phyloP scores from a whole-genome alignment of 2,888 invertebrate species.

The Dromius quadrimaculatus region DNA sequence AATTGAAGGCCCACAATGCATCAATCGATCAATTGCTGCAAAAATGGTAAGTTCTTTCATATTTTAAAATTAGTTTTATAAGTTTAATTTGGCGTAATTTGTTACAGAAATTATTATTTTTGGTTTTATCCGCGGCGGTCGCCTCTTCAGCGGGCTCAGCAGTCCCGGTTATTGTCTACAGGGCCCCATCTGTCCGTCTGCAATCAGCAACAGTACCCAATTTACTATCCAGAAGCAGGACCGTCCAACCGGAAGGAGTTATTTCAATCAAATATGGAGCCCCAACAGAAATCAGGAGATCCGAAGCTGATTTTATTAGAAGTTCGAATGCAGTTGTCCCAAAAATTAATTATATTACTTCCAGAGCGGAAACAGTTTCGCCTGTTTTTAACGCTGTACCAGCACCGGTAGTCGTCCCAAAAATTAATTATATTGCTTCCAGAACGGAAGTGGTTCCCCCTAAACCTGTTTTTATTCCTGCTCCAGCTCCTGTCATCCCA shows the following conservation, averaged over 20 bases:
- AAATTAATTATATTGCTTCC: too few species aligned
- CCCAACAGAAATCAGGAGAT: too few species aligned
- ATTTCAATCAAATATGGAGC: conserved; percentile 4
- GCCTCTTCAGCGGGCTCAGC: neutral
- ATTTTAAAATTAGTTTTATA: neutral
- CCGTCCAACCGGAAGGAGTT: conserved; percentile 26
- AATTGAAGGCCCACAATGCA: conserved; percentile 2
- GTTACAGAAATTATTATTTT: conserved; percentile 8
- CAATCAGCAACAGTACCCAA: conserved; percentile 3
- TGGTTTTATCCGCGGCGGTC: conserved; percentile 13
- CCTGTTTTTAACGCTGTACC: too few species aligned
- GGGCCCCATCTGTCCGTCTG: conserved; percentile 52
- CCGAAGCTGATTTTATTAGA: too few species aligned
- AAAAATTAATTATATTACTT: too few species aligned
- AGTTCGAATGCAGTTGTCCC: too few species aligned
- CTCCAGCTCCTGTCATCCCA: too few species aligned
- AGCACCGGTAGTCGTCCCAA: too few species aligned
- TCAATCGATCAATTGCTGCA: conserved; percentile 32
- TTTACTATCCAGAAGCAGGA: conserved; percentile 34
- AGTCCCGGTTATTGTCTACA: conserved; percentile 52
- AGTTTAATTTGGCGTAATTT: neutral
- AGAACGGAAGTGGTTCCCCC: too few species aligned
- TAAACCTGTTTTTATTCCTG: neutral
- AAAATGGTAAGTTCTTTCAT: conserved; percentile 40
- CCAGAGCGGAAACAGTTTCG: too few species aligned